A percentile compares a stretch with the other conserved stretches of the same genome.
Evolutionary conservation across 2,113 vertebrate species (phyloP).

Genomic region (Fregata magnificens): DNA sequence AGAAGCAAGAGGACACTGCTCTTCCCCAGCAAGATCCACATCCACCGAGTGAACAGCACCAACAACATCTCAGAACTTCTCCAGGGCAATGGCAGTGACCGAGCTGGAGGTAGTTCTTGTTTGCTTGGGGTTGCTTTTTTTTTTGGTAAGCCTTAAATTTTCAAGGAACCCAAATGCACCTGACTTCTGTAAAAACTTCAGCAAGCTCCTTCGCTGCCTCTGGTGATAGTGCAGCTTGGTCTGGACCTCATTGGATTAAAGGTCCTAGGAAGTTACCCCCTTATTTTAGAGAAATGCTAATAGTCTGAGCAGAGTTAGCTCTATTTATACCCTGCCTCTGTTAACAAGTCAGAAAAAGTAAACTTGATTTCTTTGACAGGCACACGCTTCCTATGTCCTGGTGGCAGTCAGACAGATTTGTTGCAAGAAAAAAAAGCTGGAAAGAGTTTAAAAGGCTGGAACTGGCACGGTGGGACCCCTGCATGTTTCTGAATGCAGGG

Average conservation of each 20-base stretch:
- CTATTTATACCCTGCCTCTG: conserved; percentile 81
- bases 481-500: conserved; percentile 86
- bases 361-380: conserved; percentile 80
- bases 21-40: conserved; percentile 80
- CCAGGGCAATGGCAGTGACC: not conserved
- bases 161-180: conserved; percentile 42
- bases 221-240: conserved; percentile 39
- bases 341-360: conserved; percentile 78
- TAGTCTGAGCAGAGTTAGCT: conserved; percentile 72
- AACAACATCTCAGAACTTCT: conserved; percentile 77
- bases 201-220: conserved; percentile 42
- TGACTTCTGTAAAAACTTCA: conserved; percentile 48
- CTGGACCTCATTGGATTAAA: conserved; percentile 69
- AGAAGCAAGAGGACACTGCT: conserved; percentile 73
- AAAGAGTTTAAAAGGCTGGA: conserved; percentile 87
- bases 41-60: conserved; percentile 75
- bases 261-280: conserved; percentile 68
- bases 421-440: conserved; percentile 81
- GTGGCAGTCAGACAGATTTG: conserved; percentile 84
- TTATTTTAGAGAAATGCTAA: conserved; percentile 73
- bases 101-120: not conserved
- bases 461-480: conserved; percentile 89
- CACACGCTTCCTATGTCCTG: conserved; percentile 81
- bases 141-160: not conserved
- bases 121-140: not conserved